Evolutionary conservation across 2,113 vertebrate genomes (phyloP).

Genomic region (Misgurnus mizolepis): DNA sequence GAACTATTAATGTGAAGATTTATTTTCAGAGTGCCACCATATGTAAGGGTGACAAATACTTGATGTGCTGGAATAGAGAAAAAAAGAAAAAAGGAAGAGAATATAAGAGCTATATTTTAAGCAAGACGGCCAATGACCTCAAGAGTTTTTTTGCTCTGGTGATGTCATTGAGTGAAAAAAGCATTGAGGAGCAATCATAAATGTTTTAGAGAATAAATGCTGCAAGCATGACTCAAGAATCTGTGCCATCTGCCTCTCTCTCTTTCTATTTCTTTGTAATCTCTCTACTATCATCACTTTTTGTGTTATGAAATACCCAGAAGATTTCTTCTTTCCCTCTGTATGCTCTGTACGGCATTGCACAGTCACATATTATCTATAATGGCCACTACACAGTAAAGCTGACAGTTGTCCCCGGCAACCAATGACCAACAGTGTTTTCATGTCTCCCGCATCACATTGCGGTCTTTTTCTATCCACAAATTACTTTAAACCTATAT

Average conservation of each 20-base stretch:
- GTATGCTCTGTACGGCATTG: no score
- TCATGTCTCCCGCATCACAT: neutral
- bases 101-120: no score
- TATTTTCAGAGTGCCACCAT: constrained; percentile 68
- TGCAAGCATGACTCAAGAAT: constrained; percentile 23
- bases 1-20: constrained; percentile 72
- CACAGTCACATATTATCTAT: neutral
- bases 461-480: neutral
- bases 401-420: neutral
- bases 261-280: neutral
- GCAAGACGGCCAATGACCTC: neutral
- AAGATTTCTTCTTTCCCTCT: neutral
- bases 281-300: neutral
- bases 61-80: constrained; percentile 61
- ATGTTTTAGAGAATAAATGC: constrained; percentile 34
- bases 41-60: constrained; percentile 54
- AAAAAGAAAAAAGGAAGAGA: neutral
- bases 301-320: neutral
- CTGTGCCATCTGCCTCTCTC: neutral
- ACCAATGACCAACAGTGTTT: neutral
- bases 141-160: neutral
- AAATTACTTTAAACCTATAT: no score
- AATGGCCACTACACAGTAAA: neutral
- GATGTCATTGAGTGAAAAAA: constrained; percentile 10
- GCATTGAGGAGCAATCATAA: constrained; percentile 24